A percentile compares a stretch with the other conserved stretches of the same genome.
phyloP scores from a whole-genome alignment of 1,140 invertebrate genomes.

The Ooceraea biroi region DNA sequence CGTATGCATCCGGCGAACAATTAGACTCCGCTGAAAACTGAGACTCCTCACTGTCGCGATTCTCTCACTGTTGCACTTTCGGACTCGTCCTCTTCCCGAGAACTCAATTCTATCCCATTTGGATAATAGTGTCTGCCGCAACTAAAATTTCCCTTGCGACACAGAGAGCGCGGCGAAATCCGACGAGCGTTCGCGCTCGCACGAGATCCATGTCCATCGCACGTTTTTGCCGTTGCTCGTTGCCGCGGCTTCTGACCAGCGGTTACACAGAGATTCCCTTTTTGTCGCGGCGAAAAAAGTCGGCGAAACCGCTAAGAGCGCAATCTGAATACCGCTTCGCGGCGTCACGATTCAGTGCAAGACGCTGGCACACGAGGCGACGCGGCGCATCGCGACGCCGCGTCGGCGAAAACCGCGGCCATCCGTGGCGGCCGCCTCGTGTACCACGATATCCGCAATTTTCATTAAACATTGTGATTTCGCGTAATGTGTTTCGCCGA shows the following conservation, averaged over 20 bases:
- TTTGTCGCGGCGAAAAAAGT: conserved; percentile 83
- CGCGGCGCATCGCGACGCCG: not conserved
- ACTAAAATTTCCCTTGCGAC: conserved; percentile 52
- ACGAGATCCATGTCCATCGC: conserved; percentile 45
- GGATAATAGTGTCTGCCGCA: conserved; percentile 56
- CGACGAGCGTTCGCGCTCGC: conserved; percentile 21
- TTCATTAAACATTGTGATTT: conserved; percentile 87
- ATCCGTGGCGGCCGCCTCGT: conserved; percentile 65
- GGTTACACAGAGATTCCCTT: conserved; percentile 81
- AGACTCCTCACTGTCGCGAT: not conserved
- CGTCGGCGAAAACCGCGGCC: not conserved
- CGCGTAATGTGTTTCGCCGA: conserved; percentile 83
- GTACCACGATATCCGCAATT: conserved; percentile 80
- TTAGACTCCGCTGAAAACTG: not conserved
- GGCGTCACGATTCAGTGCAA: conserved; percentile 83
- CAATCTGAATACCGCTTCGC: conserved; percentile 86
- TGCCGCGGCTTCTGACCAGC: conserved; percentile 81
- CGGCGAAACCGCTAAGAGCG: conserved; percentile 86
- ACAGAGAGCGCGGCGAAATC: conserved; percentile 35
- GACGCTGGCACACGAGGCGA: conserved; percentile 80
- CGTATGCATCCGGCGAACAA: not conserved
- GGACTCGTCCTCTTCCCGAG: not conserved
- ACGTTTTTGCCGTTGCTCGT: conserved; percentile 54
- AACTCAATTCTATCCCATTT: conserved; percentile 30
- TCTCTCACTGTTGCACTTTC: conserved; percentile 24